Conservation (phyloP, 2,888 invertebrate species). For the Drosophila melanocephala region DNA sequence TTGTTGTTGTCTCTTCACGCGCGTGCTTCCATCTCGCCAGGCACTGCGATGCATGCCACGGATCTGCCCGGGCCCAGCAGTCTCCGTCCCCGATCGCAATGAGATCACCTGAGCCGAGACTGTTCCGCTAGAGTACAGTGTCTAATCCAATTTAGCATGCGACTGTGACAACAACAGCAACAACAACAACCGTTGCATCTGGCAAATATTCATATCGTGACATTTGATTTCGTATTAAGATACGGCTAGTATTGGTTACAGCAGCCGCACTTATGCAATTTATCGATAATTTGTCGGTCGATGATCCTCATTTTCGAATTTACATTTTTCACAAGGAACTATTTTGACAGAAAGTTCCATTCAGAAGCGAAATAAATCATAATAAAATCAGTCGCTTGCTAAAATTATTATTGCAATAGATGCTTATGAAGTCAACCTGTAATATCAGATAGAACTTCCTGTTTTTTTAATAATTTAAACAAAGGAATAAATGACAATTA, state of each 20-base stretch:
- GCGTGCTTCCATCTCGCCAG: constrained; percentile 68
- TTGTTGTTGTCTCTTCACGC: constrained; percentile 69
- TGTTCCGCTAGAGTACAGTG: constrained; percentile 15
- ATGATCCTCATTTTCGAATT: constrained; percentile 26
- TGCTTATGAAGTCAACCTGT: not conserved
- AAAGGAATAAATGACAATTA: not conserved
- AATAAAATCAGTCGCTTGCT: not conserved
- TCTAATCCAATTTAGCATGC: constrained; percentile 69
- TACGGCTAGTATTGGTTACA: constrained; percentile 35
- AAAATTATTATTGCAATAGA: not conserved
- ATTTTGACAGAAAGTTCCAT: not conserved
- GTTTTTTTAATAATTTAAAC: not conserved
- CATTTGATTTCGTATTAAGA: constrained; percentile 77
- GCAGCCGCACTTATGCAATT: constrained; percentile 42
- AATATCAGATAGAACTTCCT: not conserved
- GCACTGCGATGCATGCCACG: constrained; percentile 42
- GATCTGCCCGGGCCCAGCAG: constrained; percentile 22
- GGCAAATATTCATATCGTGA: constrained; percentile 75
- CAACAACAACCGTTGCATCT: constrained; percentile 37
- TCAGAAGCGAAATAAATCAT: rapidly evolving
- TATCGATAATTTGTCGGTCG: constrained; percentile 56
- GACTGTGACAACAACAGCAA: constrained; percentile 15
- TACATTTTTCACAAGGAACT: not conserved
- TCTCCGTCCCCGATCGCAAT: constrained; percentile 15
- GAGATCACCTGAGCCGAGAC: constrained; percentile 63